Percentiles rank a stretch among this genome's conserved stretches.
phyloP scores from a whole-genome alignment of 2,888 invertebrate species.

The Agrochola litura region DNA sequence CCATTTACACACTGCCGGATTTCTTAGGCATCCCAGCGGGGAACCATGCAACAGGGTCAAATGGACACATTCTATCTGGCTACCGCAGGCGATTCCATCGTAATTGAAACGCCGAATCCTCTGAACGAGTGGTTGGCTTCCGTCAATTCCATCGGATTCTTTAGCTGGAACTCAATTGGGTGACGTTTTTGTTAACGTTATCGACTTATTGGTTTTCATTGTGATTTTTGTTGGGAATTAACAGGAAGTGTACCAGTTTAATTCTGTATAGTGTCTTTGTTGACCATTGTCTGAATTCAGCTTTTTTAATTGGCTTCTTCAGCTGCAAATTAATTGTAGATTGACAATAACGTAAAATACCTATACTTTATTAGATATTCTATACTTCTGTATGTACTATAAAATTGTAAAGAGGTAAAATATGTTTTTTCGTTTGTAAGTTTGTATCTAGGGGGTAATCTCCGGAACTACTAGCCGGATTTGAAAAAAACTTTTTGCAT shows the following conservation, averaged over 20 bases:
- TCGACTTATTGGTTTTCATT: slow-evolving; percentile 38
- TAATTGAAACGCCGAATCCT: slow-evolving; percentile 76
- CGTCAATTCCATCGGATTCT: slow-evolving; percentile 40
- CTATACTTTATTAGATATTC: too few species aligned
- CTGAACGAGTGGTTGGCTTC: slow-evolving; percentile 50
- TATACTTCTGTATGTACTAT: too few species aligned
- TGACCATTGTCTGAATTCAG: neutral
- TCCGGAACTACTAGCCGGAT: too few species aligned
- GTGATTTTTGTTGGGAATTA: neutral
- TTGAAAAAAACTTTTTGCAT: too few species aligned
- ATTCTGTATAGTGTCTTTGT: neutral
- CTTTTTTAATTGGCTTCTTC: too few species aligned
- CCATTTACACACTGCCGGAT: neutral
- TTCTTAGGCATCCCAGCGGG: neutral
- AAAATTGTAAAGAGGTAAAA: too few species aligned
- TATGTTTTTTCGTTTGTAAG: too few species aligned
- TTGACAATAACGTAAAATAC: too few species aligned
- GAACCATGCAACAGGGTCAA: slow-evolving; percentile 6
- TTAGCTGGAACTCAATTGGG: slow-evolving; percentile 36
- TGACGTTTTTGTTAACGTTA: slow-evolving; percentile 16
- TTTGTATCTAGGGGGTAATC: too few species aligned
- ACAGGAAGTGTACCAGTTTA: neutral
- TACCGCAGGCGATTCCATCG: slow-evolving; percentile 60
- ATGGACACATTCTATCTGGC: slow-evolving; percentile 43
- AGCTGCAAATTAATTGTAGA: too few species aligned